These are phyloP conservation scores for Oscheius sp. DNA, from an alignment of 2,888 invertebrate genomes.

Conservation along the genomic window DNA sequence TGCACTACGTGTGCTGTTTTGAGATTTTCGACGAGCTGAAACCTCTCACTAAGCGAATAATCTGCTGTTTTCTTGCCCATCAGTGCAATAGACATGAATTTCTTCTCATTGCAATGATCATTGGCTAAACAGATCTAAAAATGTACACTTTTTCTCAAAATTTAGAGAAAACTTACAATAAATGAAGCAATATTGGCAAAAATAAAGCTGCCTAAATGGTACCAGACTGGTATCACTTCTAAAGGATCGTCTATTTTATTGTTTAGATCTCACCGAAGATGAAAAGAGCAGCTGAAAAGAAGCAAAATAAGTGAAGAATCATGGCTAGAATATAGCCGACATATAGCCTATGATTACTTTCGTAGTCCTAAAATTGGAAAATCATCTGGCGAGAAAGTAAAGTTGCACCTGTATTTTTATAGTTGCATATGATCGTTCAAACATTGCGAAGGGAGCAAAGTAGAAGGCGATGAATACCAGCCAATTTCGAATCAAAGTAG, in stretches of 20 bases:
- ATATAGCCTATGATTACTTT: conserved; percentile 39
- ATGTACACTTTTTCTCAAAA: background rate
- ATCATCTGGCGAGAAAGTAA: background rate
- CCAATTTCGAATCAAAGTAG: conserved; percentile 36
- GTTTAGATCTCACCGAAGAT: conserved; percentile 33
- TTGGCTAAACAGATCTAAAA: conserved; percentile 38
- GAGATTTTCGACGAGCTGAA: conserved; percentile 45
- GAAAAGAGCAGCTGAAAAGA: conserved; percentile 34
- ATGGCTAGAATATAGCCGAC: conserved; percentile 39
- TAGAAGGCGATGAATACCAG: conserved; percentile 43
- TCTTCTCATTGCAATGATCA: conserved; percentile 38
- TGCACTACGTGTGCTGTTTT: conserved; percentile 47
- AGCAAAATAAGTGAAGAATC: conserved; percentile 35
- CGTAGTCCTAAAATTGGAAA: conserved; percentile 36
- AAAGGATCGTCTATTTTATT: background rate
- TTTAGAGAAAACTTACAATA: conserved; percentile 27
- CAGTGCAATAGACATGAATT: conserved; percentile 23
- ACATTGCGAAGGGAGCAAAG: conserved; percentile 44
- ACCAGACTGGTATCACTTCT: conserved; percentile 40
- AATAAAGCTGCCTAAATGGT: conserved; percentile 35
- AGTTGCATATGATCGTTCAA: conserved; percentile 41
- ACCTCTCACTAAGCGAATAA: conserved; percentile 43
- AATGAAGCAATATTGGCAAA: conserved; percentile 38
- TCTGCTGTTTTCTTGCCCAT: conserved; percentile 22
- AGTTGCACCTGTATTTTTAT: conserved; percentile 32